Percentiles rank a stretch among this genome's conserved stretches.
phyloP scores from a whole-genome alignment of 1,140 invertebrate genomes.

The Sarcophaga peregrina region DNA sequence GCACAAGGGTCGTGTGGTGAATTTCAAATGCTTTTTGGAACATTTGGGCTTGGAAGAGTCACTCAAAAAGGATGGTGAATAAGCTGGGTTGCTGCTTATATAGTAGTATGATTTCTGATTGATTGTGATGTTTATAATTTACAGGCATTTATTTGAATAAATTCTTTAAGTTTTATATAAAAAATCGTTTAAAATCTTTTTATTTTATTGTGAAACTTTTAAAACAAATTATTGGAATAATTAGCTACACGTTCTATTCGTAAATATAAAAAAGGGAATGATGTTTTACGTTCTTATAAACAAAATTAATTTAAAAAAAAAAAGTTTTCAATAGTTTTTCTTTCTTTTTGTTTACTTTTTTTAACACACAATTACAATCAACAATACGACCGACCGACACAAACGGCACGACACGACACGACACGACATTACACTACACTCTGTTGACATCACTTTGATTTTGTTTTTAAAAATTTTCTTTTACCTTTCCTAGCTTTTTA shows the following conservation, averaged over 20 bases:
- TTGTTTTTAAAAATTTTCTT: not conserved
- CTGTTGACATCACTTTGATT: no score
- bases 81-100: not conserved
- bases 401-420: not conserved
- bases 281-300: not conserved
- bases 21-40: slow-evolving; percentile 60
- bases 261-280: slow-evolving; percentile 19
- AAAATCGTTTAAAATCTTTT: slow-evolving; percentile 5
- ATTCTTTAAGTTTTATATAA: slow-evolving; percentile 27
- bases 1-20: slow-evolving; percentile 59
- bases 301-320: not conserved
- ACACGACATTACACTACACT: not conserved
- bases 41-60: slow-evolving; percentile 60
- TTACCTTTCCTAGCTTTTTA: not conserved
- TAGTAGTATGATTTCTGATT: slow-evolving; percentile 22
- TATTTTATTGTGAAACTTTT: slow-evolving; percentile 4
- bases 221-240: not conserved
- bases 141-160: slow-evolving; percentile 19
- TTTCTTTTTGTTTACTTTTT: not conserved
- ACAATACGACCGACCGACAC: not conserved
- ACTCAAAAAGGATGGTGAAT: slow-evolving; percentile 32
- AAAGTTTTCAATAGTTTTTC: not conserved
- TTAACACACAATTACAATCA: not conserved
- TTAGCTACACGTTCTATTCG: not conserved
- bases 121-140: not conserved